phyloP scores from a whole-genome alignment of 2,888 invertebrate species.

The Mythimna ferrago region DNA sequence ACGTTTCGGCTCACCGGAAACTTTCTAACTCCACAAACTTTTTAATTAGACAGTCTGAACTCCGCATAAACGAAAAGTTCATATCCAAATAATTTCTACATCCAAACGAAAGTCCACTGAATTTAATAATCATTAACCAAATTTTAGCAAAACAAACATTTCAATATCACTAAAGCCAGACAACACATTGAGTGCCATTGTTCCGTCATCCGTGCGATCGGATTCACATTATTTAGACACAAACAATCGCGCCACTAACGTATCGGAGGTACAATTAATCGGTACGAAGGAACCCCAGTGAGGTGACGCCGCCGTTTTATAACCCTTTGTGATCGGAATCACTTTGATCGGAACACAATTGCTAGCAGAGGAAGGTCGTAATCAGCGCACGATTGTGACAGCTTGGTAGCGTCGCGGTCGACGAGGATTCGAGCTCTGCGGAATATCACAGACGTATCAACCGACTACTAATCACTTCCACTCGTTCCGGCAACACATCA shows the following conservation, averaged over 20 bases:
- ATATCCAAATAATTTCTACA: slow-evolving; percentile 28
- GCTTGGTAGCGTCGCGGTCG: slow-evolving; percentile 62
- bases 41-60: slow-evolving; percentile 31
- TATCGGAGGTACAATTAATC: slow-evolving; percentile 81
- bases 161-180: slow-evolving; percentile 51
- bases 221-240: slow-evolving; percentile 67
- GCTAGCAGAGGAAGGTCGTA: slow-evolving; percentile 79
- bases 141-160: slow-evolving; percentile 50
- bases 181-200: slow-evolving; percentile 43
- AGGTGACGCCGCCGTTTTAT: slow-evolving; percentile 82
- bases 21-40: slow-evolving; percentile 38
- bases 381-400: slow-evolving; percentile 80
- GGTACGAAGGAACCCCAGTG: slow-evolving; percentile 70
- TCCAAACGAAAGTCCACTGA: slow-evolving; percentile 22
- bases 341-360: slow-evolving; percentile 83
- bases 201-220: slow-evolving; percentile 59
- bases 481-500: slow-evolving; percentile 5
- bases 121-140: slow-evolving; percentile 35
- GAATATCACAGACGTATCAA: slow-evolving; percentile 69
- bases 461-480: slow-evolving; percentile 50
- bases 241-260: slow-evolving; percentile 65
- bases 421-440: slow-evolving; percentile 54
- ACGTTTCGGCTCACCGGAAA: slow-evolving; percentile 14
- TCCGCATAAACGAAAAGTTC: slow-evolving; percentile 20
- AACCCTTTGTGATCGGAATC: slow-evolving; percentile 85